These are phyloP conservation scores for Calameuta filiformis DNA, from an alignment of 2,888 invertebrate species.

Conservation along the genomic window DNA sequence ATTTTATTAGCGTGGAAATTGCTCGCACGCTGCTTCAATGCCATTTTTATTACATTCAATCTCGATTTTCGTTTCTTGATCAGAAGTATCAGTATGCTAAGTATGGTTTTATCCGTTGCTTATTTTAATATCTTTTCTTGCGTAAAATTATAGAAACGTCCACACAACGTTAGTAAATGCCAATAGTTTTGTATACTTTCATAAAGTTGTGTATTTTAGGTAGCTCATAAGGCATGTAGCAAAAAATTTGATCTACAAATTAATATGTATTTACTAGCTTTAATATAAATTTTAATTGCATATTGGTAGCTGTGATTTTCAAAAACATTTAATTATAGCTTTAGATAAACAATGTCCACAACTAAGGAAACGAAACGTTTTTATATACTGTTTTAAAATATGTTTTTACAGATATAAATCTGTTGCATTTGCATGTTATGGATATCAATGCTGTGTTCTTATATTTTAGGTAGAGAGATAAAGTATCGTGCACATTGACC, in stretches of 20 bases:
- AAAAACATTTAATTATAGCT: neutral
- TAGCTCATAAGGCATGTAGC: neutral
- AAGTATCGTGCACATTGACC: slow-evolving; percentile 28
- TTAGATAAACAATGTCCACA: neutral
- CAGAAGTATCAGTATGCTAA: neutral
- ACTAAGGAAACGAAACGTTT: neutral
- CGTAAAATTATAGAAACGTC: neutral
- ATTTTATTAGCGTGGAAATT: neutral
- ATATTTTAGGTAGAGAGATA: slow-evolving; percentile 39
- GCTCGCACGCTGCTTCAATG: neutral
- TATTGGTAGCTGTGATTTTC: neutral
- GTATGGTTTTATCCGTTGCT: neutral
- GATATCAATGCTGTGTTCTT: neutral
- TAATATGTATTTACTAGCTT: neutral
- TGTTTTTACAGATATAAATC: neutral
- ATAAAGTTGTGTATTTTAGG: neutral
- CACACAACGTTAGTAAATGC: neutral
- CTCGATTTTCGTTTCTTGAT: neutral
- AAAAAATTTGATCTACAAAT: neutral
- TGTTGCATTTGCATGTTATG: neutral
- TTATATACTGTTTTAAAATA: neutral
- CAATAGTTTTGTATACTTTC: neutral
- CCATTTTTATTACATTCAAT: neutral
- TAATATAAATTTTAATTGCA: neutral
- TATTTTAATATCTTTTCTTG: neutral